Conservation (phyloP, 2,113 vertebrate genomes). For the Carettochelys insculpta region DNA sequence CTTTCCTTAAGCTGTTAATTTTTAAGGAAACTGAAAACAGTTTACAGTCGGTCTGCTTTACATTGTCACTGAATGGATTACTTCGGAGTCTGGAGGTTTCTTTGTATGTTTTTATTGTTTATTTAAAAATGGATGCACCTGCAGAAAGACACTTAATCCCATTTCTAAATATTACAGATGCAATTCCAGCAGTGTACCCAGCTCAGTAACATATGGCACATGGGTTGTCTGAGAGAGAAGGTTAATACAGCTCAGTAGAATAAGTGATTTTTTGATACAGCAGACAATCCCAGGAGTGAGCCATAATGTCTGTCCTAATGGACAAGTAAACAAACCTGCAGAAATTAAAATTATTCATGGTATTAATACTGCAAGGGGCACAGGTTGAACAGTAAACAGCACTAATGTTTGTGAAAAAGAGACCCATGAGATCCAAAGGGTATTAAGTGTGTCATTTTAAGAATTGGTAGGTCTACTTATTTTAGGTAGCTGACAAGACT, state of each 20-base stretch:
- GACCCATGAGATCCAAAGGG: neutral
- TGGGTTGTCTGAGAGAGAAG: neutral
- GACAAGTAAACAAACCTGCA: neutral
- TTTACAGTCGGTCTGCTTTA: accelerated
- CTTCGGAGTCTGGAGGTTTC: neutral
- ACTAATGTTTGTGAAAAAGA: neutral
- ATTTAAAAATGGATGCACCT: neutral
- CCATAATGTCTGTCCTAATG: neutral
- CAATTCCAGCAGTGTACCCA: neutral
- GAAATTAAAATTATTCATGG: constrained; percentile 10
- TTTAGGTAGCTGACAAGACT: neutral
- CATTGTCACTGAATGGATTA: accelerated
- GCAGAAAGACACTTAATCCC: neutral
- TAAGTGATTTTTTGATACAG: neutral
- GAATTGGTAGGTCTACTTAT: neutral
- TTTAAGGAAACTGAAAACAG: neutral
- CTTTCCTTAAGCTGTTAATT: neutral
- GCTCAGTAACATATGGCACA: accelerated
- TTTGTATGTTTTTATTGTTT: neutral
- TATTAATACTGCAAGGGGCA: neutral
- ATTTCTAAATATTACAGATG: neutral
- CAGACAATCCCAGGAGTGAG: neutral
- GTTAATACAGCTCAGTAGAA: accelerated
- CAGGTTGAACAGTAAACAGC: neutral
- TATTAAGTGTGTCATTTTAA: neutral